Evolutionary conservation across 2,888 invertebrate genomes (phyloP), one percentile per base, ranked within the genome.

Genomic region (Orchestes rusci): DNA sequence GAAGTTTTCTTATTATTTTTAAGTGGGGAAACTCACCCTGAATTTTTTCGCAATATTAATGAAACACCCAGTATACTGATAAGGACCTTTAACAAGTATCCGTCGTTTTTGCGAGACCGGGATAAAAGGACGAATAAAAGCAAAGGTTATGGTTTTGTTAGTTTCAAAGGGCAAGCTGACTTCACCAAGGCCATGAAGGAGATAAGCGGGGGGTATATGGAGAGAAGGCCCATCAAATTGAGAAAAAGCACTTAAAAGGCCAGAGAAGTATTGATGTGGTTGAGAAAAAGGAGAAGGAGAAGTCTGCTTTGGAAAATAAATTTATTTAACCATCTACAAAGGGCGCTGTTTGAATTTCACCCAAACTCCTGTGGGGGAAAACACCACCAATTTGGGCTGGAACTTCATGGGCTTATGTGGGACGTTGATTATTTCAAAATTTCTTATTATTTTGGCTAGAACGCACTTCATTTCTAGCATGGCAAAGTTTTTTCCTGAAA

Each of bases 141-240:
- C 52, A 96, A 96, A 72, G 99, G 99, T 1, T 99, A 94, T 67
- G 99, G 99, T 1, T 99, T 99, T 68, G 92, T 97, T 53, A 96
- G 96, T 61, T 99, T 99, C 67, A 92, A 90, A 60, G 95, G 97
- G 68, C 95, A 96, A 0, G 85, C 88, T 19, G 99, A 99, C 68
- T 99, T 97, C 63, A 94, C 94, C 41, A 84, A 88, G 59, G 99
- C 99, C 7, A 97, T 97, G 88, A 90, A 96, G 63, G 99, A 99
- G 74, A 94, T 99, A 91, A 97, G 99, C 68, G 99, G 93, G 91
- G 86, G 95, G 45, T 99, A 99, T 67, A 97, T 99, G 0, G 99
- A 99, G 46, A 97, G 96, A 62, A 78, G 99, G 28, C 99, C 99
- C 0, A 99, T 99, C 51, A 99, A 99, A 67, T 71, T 99, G 43